A percentile compares a stretch with the other conserved stretches of the same genome.
These are phyloP conservation scores for Bombycilla garrulus DNA, from an alignment of 2,113 vertebrate species.

Conservation along the genomic window DNA sequence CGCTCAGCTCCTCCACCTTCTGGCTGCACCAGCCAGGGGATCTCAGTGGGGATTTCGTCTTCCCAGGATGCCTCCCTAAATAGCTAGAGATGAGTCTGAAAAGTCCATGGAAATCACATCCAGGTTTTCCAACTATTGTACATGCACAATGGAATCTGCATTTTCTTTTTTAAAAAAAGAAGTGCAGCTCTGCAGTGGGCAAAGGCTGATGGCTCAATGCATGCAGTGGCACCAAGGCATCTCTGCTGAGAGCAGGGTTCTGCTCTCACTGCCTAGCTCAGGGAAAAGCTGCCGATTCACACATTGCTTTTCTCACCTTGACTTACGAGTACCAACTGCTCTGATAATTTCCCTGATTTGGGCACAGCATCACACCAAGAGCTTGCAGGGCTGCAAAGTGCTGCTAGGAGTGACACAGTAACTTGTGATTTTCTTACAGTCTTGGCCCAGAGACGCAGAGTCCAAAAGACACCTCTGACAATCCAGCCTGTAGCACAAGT, in stretches of 20 bases:
- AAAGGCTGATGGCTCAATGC: background rate
- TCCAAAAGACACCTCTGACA: background rate
- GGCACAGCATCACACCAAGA: background rate
- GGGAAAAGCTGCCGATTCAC: background rate
- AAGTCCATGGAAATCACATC: background rate
- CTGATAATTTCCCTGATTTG: background rate
- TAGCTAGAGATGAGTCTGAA: background rate
- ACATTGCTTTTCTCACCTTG: rapidly evolving
- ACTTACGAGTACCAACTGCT: rapidly evolving
- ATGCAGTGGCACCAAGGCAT: background rate
- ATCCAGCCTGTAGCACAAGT: background rate
- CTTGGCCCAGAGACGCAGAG: background rate
- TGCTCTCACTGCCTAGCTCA: background rate
- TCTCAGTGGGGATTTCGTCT: too few species aligned
- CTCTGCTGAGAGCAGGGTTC: background rate
- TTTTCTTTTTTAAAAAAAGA: background rate
- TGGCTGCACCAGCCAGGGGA: background rate
- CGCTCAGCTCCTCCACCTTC: background rate
- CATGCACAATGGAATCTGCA: background rate
- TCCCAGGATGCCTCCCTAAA: background rate
- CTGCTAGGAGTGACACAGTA: background rate
- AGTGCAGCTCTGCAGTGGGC: background rate
- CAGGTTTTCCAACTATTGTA: background rate
- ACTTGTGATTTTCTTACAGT: background rate
- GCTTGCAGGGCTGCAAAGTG: background rate